Percentiles rank a stretch among this genome's conserved stretches.
These are phyloP conservation scores for Drosophila persimilis DNA, from an alignment of 1,140 invertebrate species.

Conservation along the genomic window DNA sequence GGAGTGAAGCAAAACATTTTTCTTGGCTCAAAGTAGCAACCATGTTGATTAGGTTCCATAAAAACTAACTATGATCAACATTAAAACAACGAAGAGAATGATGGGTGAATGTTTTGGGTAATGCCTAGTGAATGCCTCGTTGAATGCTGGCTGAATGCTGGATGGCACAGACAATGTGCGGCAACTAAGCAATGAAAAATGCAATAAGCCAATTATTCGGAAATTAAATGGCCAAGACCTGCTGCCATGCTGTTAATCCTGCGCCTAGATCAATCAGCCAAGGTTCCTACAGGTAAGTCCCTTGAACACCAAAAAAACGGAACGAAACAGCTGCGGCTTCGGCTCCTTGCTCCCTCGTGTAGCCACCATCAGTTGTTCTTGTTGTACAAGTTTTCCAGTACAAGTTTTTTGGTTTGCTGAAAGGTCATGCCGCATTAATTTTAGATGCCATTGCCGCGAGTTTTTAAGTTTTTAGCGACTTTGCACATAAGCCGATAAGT, in stretches of 20 bases:
- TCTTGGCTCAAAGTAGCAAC: background rate
- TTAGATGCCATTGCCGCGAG: conserved; percentile 68
- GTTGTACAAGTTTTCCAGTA: conserved; percentile 46
- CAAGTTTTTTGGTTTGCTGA: conserved; percentile 58
- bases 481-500: conserved; percentile 66
- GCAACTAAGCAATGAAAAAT: conserved; percentile 76
- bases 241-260: conserved; percentile 1
- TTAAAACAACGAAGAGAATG: background rate
- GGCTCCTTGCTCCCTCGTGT: background rate
- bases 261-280: conserved; percentile 26
- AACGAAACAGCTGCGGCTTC: background rate
- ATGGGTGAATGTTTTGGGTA: background rate
- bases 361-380: background rate
- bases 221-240: conserved; percentile 62
- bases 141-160: conserved; percentile 14
- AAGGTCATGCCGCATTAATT: conserved; percentile 67
- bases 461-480: conserved; percentile 56
- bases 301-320: background rate
- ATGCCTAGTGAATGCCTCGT: background rate
- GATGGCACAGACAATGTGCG: conserved; percentile 16
- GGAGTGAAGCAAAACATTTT: no score
- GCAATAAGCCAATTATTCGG: conserved; percentile 73
- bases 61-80: conserved; percentile 5
- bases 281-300: conserved; percentile 1
- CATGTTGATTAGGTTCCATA: conserved; percentile 7